Percentiles rank a stretch among this genome's conserved stretches.
These are phyloP conservation scores for Diorhabda sublineata DNA, from an alignment of 1,140 invertebrate genomes.

Conservation along the genomic window DNA sequence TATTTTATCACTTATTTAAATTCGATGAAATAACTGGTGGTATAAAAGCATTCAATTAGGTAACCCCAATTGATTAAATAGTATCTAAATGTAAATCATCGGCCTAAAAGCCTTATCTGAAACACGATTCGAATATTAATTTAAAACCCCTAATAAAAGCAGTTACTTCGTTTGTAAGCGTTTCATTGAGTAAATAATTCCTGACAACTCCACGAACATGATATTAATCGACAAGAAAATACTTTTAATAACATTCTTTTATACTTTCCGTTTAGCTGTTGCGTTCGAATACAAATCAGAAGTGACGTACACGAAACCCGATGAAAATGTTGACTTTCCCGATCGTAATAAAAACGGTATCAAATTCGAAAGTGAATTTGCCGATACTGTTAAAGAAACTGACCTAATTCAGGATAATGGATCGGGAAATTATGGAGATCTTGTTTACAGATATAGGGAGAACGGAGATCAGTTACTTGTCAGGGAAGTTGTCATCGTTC, in stretches of 20 bases:
- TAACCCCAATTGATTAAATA: too few species aligned
- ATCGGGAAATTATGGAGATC: conserved; percentile 10
- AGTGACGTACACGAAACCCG: background rate
- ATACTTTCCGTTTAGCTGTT: background rate
- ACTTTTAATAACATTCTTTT: background rate
- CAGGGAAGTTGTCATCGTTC: conserved; percentile 27
- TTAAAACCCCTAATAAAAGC: too few species aligned
- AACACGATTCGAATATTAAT: too few species aligned
- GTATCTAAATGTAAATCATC: too few species aligned
- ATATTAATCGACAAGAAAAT: too few species aligned
- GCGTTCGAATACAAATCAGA: background rate
- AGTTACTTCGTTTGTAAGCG: too few species aligned
- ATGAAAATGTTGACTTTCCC: background rate
- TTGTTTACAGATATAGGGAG: conserved; percentile 25
- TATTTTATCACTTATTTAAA: too few species aligned
- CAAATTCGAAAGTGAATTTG: background rate
- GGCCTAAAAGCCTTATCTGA: too few species aligned
- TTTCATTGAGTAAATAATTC: too few species aligned
- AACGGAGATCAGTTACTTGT: conserved; percentile 25
- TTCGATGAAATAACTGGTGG: too few species aligned
- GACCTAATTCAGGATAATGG: conserved; percentile 9
- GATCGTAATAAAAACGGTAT: background rate
- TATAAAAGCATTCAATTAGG: too few species aligned
- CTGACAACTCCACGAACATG: too few species aligned
- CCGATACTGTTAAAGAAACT: background rate